Conservation (phyloP, 1,140 invertebrate genomes). For the Stegodyphus mimosarum region DNA sequence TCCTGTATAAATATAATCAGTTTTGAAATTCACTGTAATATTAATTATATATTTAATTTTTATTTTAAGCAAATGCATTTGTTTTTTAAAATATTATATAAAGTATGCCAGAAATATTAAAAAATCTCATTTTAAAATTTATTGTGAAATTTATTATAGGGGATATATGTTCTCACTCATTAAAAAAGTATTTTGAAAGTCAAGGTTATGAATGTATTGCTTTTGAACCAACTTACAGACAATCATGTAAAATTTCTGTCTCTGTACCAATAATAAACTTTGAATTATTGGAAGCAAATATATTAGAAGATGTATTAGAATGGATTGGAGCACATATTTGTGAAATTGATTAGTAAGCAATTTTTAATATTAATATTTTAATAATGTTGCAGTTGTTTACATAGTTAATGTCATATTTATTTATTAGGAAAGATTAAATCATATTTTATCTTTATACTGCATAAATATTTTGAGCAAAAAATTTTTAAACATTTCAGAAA, state of each 20-base stretch:
- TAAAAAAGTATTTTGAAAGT: conserved; percentile 1
- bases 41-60: too few species aligned
- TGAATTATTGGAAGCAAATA: neutral
- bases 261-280: conserved; percentile 10
- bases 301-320: neutral
- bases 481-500: too few species aligned
- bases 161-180: conserved; percentile 7
- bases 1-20: too few species aligned
- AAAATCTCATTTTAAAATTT: neutral
- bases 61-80: too few species aligned
- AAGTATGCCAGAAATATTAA: neutral
- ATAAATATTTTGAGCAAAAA: too few species aligned
- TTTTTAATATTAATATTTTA: neutral
- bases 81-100: too few species aligned
- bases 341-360: conserved; percentile 10
- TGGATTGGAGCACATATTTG: conserved; percentile 21
- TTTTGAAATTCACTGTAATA: too few species aligned
- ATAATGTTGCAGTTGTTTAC: too few species aligned
- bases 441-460: too few species aligned
- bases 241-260: neutral
- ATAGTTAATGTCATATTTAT: too few species aligned
- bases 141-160: conserved; percentile 10
- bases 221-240: neutral
- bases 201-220: neutral
- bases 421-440: too few species aligned